These are phyloP conservation scores for Euwallacea similis DNA, from an alignment of 1,140 invertebrate species.

Conservation along the genomic window DNA sequence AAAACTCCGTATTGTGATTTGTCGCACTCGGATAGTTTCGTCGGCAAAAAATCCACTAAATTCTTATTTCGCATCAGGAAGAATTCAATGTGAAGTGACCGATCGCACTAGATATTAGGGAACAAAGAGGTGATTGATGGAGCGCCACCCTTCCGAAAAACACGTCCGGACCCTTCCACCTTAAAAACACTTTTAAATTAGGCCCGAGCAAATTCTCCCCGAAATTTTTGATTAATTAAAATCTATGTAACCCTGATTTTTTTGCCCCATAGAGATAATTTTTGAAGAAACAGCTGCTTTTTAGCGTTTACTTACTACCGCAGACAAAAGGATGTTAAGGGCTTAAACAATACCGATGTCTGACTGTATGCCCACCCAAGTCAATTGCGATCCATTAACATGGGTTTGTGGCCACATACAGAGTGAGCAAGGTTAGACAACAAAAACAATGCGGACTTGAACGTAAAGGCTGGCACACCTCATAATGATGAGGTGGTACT, in stretches of 20 bases:
- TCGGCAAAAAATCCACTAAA: background rate
- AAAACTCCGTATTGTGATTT: conserved; percentile 7
- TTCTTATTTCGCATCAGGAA: too few species aligned
- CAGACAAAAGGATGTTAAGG: conserved; percentile 25
- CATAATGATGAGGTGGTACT: conserved; percentile 21
- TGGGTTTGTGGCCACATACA: conserved; percentile 10
- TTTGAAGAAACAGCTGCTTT: conserved; percentile 22
- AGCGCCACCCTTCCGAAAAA: conserved; percentile 29
- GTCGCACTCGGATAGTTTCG: conserved; percentile 2
- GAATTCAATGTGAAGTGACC: conserved; percentile 21
- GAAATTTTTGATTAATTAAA: conserved; percentile 35
- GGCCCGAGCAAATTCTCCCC: conserved; percentile 8
- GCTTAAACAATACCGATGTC: conserved; percentile 23
- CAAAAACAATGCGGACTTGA: background rate
- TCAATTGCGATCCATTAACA: conserved; percentile 32
- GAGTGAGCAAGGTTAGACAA: background rate
- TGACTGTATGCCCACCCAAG: conserved; percentile 33
- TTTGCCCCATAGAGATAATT: conserved; percentile 6
- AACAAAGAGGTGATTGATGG: conserved; percentile 24
- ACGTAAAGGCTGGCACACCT: background rate
- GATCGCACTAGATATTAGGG: conserved; percentile 26
- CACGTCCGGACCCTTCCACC: conserved; percentile 11
- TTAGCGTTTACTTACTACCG: conserved; percentile 1
- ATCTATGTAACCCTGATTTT: conserved; percentile 6
- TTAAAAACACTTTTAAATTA: conserved; percentile 36